Base-by-base conservation (phyloP, 2,797 vertebrate genomes). In the Holocentrus rufus region DNA sequence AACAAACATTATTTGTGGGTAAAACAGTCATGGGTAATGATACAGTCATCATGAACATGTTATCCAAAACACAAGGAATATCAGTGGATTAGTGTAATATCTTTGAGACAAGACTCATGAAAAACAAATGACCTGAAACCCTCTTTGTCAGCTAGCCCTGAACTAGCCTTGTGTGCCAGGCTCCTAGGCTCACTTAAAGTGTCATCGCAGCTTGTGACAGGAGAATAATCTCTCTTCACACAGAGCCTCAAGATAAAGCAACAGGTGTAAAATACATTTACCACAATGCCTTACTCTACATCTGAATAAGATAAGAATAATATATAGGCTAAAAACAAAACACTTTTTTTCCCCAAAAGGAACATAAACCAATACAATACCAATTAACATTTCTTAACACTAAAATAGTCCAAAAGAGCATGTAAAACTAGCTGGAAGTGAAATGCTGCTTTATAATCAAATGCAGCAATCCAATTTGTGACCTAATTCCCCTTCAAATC, bases 321-420 rank as follows among this genome's bases (percentile, higher is more conserved):
- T 87, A 87, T 76, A 80, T 22, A 53, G 64, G 65, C 34, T 68
- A 74, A 64, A 77, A 80, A 86, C 76, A 69, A 80, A 64, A 63
- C 58, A 55, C 20, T 47, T 65, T 53, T 46, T 64, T 76, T 52
- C 30, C 5, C 7, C 31, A 34, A 74, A 73, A 68, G 49, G 58
- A 65, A 77, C 74, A 67, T 47, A 74, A 79, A 77, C 50, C 0
- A 31, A 76, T 77, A 79, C 59, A 59, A 67, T 84, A 86, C 49
- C 31, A 72, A 73, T 62, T 47, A 49, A 80, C 52, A 72, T 74
- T 77, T 83, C 9, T 79, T 49, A 76, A 85, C 77, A 87, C 85
- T 87, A 90, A 89, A 92, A 89, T 64, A 74, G 85, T 87, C 82
- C 73, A 65, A 84, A 88, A 83, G 87, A 88, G 87, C 87, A 83